Evolutionary conservation across 2,888 invertebrate species (phyloP).

Genomic region (Margaritifera margaritifera): DNA sequence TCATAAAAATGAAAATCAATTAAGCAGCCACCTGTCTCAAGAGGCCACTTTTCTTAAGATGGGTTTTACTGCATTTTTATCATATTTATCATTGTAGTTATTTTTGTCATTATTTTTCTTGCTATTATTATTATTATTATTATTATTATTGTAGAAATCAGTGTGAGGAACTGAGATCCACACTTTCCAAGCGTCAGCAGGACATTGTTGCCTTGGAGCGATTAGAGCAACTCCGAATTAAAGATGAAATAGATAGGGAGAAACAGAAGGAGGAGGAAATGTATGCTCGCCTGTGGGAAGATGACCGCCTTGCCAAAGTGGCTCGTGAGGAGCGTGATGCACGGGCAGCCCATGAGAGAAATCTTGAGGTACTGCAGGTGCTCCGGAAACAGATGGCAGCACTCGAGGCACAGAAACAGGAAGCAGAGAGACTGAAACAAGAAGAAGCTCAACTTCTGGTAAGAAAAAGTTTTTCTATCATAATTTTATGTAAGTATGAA

Average conservation of each 20-base stretch:
- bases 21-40: too few species aligned
- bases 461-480: conserved; percentile 4
- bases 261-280: conserved; percentile 63
- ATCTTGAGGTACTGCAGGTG: conserved; percentile 62
- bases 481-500: neutral
- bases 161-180: conserved; percentile 71
- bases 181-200: conserved; percentile 67
- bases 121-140: neutral
- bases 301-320: conserved; percentile 69
- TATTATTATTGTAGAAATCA: conserved; percentile 56
- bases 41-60: too few species aligned
- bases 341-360: conserved; percentile 59
- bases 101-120: too few species aligned
- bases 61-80: too few species aligned
- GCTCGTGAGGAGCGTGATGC: conserved; percentile 69
- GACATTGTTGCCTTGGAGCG: conserved; percentile 69
- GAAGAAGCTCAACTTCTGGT: conserved; percentile 70
- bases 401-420: conserved; percentile 65
- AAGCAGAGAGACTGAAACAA: conserved; percentile 62
- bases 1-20: too few species aligned
- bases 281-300: conserved; percentile 70
- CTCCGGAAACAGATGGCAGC: conserved; percentile 70
- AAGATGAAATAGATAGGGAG: conserved; percentile 52
- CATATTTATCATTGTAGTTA: too few species aligned
- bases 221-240: conserved; percentile 59